Evolutionary conservation across 1,140 invertebrate species (phyloP).

Genomic region (Pogonognathellus flavescens): DNA sequence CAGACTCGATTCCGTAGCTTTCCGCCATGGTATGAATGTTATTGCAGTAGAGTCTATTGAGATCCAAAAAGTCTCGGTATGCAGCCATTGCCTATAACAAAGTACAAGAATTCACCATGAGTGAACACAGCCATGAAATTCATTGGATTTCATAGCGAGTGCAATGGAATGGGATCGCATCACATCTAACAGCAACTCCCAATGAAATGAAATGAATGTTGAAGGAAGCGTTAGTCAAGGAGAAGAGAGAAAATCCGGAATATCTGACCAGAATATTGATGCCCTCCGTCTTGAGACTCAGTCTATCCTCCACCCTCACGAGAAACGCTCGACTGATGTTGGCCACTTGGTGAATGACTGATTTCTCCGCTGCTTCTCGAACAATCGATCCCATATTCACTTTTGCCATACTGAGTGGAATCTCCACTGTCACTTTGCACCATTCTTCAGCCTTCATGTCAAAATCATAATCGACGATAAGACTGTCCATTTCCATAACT

Average conservation of each 20-base stretch:
- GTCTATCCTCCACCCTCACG: slow-evolving; percentile 69
- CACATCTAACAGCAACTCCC: slow-evolving; percentile 45
- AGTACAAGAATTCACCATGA: slow-evolving; percentile 31
- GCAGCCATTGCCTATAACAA: slow-evolving; percentile 78
- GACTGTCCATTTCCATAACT: slow-evolving; percentile 69
- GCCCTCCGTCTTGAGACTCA: slow-evolving; percentile 91
- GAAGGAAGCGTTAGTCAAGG: slow-evolving; percentile 45
- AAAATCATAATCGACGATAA: slow-evolving; percentile 80
- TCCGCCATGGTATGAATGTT: slow-evolving; percentile 92
- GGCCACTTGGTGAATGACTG: slow-evolving; percentile 84
- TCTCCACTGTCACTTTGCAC: slow-evolving; percentile 79
- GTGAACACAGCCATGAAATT: slow-evolving; percentile 38
- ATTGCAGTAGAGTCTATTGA: slow-evolving; percentile 92
- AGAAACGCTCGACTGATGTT: slow-evolving; percentile 86
- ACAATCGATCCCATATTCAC: slow-evolving; percentile 86
- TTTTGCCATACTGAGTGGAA: slow-evolving; percentile 73
- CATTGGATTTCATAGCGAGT: slow-evolving; percentile 45
- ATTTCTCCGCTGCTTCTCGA: slow-evolving; percentile 79
- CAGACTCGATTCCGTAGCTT: slow-evolving; percentile 97
- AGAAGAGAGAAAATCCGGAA: slow-evolving; percentile 37
- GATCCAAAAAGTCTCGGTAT: slow-evolving; percentile 83
- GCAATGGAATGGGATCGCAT: slow-evolving; percentile 43
- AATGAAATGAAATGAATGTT: slow-evolving; percentile 50
- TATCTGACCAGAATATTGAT: slow-evolving; percentile 81
- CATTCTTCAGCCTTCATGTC: slow-evolving; percentile 81